Base-by-base conservation (phyloP, 2,888 invertebrate species). In the Troides helena region DNA sequence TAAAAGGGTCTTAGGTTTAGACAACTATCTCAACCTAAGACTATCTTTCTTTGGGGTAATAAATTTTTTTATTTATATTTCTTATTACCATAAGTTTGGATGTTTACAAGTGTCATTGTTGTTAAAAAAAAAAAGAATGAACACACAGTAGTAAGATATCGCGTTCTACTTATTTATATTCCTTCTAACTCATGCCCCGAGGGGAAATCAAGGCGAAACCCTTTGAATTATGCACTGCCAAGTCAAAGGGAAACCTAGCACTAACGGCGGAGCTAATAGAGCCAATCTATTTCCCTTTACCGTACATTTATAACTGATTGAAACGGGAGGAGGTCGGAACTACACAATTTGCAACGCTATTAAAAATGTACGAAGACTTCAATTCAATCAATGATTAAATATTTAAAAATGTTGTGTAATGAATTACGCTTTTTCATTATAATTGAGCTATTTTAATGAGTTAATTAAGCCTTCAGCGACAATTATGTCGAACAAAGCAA, bases 191-290 rank as follows among this genome's bases (percentile, higher is more conserved):
- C 71, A 72, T 68, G 73, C 69, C 72, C 74, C 75, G 69, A 72
- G 72, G 75, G 76, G 72, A 75, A 75, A 77, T 76, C 74, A 76
- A 75, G 75, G 70, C 67, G 74, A 74, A 75, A 74, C 72, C 75
- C 78, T 78, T 78, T 80, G 76, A 79, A 79, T 80, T 76, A 81
- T 80, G 76, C 78, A 77, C 75, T 74, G 73, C 74, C 74, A 74
- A 74, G 72, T 80, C 80, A 78, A 81, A 80, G 78, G 76, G 76
- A 78, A 75, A 76, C 75, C 75, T 73, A 73, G 73, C 72, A 76
- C 75, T 75, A 72, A 74, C 75, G 74, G 68, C 62, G 66, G 73
- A 74, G 76, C 75, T 81, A 80, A 80, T 80, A 78, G 76, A 76
- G 72, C 78, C 80, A 81, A 81, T 80, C 76, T 78, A 78, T 76